Evolutionary conservation across 2,888 invertebrate genomes (phyloP).

Genomic region (Caenorhabditis sinica): DNA sequence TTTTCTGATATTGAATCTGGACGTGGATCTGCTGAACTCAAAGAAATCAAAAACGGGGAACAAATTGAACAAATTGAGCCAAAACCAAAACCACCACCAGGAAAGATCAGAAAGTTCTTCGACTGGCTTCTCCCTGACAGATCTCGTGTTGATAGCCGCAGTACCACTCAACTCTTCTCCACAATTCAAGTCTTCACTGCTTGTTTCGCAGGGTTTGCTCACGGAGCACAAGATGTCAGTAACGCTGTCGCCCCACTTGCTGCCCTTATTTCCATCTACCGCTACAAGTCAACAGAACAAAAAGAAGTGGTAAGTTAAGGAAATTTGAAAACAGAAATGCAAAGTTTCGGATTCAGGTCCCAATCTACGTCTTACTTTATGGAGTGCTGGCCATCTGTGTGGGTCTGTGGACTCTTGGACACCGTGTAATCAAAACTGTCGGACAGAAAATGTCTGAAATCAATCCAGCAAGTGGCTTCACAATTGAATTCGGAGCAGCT

Average conservation of each 20-base stretch:
- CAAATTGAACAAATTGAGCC: constrained; percentile 5
- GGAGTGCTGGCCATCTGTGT: constrained; percentile 96
- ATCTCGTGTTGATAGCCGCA: constrained; percentile 68
- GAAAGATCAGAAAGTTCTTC: constrained; percentile 63
- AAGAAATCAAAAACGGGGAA: constrained; percentile 27
- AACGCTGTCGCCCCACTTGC: constrained; percentile 98
- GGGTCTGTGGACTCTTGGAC: constrained; percentile 96
- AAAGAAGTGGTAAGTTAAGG: constrained; percentile 83
- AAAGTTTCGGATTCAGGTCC: constrained; percentile 44
- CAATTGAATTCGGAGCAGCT: constrained; percentile 96
- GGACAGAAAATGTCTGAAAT: constrained; percentile 97
- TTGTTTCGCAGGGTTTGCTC: constrained; percentile 95
- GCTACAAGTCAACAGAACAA: constrained; percentile 89
- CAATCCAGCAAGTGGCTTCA: constrained; percentile 96
- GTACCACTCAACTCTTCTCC: constrained; percentile 88
- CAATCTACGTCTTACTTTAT: constrained; percentile 91
- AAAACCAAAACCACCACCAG: constrained; percentile 27
- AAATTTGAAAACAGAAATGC: background rate
- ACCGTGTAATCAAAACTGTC: constrained; percentile 95
- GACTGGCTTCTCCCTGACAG: constrained; percentile 75
- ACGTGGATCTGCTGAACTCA: constrained; percentile 38
- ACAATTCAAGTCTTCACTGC: constrained; percentile 97
- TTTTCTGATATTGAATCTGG: constrained; percentile 60
- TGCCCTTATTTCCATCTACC: constrained; percentile 93
- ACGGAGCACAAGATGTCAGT: constrained; percentile 98